Percentiles rank a stretch among this genome's conserved stretches.
Evolutionary conservation across 2,113 vertebrate genomes (phyloP).

Genomic region (Brachyhypopomus gauderio): DNA sequence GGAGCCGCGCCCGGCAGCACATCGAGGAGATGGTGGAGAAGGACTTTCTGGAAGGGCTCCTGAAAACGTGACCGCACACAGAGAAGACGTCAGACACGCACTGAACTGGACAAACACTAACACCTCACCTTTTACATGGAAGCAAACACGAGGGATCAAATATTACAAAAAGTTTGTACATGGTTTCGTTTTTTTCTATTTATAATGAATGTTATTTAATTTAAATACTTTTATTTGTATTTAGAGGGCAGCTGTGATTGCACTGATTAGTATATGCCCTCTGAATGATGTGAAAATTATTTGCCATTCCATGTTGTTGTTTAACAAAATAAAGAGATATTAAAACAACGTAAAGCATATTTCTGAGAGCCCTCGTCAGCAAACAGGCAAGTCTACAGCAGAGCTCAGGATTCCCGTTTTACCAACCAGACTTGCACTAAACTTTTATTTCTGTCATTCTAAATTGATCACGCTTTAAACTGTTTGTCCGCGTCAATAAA

Average conservation of each 20-base stretch:
- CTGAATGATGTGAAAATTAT: slow-evolving; percentile 75
- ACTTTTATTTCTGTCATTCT: slow-evolving; percentile 25
- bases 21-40: slow-evolving; percentile 99
- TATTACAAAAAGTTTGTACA: slow-evolving; percentile 70
- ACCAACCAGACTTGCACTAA: slow-evolving; percentile 27
- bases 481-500: background rate
- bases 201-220: slow-evolving; percentile 88
- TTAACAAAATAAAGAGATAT: slow-evolving; percentile 69
- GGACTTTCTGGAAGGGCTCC: slow-evolving; percentile 95
- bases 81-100: background rate
- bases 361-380: background rate
- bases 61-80: slow-evolving; percentile 84
- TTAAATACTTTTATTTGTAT: slow-evolving; percentile 90
- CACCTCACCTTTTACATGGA: slow-evolving; percentile 69
- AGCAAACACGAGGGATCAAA: slow-evolving; percentile 49
- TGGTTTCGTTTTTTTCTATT: slow-evolving; percentile 79
- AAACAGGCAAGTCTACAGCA: background rate
- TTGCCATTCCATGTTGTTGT: slow-evolving; percentile 78
- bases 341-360: slow-evolving; percentile 4
- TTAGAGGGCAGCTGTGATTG: slow-evolving; percentile 85
- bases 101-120: slow-evolving; percentile 62
- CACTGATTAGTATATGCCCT: slow-evolving; percentile 78
- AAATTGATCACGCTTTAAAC: background rate
- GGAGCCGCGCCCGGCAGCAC: slow-evolving; percentile 91
- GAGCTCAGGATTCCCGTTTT: slow-evolving; percentile 24